Evolutionary conservation across 2,113 vertebrate genomes (phyloP).

Genomic region (Vidua macroura): DNA sequence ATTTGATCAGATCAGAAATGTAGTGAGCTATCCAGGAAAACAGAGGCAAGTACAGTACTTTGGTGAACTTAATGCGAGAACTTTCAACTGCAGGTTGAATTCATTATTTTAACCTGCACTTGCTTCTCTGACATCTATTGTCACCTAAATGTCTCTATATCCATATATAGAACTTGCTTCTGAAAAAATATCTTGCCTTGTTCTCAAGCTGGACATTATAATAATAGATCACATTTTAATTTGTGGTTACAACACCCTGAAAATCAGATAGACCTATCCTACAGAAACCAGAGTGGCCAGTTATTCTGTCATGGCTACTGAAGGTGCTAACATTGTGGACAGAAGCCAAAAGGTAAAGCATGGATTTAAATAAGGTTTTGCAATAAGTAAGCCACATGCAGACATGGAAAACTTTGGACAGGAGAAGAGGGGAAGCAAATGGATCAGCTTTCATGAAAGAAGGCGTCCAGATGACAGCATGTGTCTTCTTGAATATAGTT

Average conservation of each 20-base stretch:
- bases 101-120: neutral
- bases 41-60: neutral
- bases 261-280: neutral
- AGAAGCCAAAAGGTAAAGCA: neutral
- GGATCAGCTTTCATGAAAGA: neutral
- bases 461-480: neutral
- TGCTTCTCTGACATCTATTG: neutral
- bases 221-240: neutral
- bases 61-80: neutral
- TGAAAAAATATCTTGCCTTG: neutral
- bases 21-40: neutral
- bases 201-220: neutral
- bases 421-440: neutral
- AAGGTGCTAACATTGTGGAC: neutral
- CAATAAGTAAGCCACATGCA: neutral
- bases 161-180: neutral
- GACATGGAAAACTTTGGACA: neutral
- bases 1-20: neutral
- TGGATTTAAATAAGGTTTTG: neutral
- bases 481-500: neutral
- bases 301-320: neutral
- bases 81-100: neutral
- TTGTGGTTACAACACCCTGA: neutral
- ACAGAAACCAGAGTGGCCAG: neutral
- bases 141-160: neutral